Conservation (phyloP, 1,140 invertebrate genomes). For the Apolygus lucorum region DNA sequence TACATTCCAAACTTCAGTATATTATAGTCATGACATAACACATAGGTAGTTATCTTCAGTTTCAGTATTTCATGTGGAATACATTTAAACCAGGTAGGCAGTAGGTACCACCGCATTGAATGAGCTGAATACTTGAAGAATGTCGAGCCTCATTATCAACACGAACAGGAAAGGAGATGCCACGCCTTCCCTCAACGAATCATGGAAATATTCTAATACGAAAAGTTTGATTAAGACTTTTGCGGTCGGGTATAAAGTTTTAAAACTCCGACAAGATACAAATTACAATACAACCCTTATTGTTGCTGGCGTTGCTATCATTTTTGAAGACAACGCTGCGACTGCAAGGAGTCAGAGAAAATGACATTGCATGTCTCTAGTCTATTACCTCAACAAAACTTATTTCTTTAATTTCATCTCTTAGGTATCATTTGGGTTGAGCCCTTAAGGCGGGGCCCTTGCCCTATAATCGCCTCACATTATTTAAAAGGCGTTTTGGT, state of each 20-base stretch:
- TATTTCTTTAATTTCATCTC: not conserved
- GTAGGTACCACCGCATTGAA: too few species aligned
- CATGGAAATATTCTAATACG: not conserved
- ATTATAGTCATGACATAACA: too few species aligned
- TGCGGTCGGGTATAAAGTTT: not conserved
- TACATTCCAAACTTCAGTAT: too few species aligned
- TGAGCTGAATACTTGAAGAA: not conserved
- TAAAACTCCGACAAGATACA: not conserved
- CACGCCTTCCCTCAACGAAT: not conserved
- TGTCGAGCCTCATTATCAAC: not conserved
- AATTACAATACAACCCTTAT: not conserved
- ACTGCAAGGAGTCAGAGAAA: not conserved
- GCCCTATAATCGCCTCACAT: not conserved
- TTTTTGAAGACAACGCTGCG: not conserved
- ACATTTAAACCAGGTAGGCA: too few species aligned
- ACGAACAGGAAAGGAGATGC: not conserved
- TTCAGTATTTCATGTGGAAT: too few species aligned
- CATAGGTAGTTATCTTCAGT: too few species aligned
- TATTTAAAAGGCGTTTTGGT: not conserved
- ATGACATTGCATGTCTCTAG: not conserved
- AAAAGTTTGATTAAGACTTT: not conserved
- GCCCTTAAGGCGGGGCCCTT: not conserved
- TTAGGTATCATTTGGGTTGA: not conserved
- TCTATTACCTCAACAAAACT: not conserved
- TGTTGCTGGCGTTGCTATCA: not conserved